Evolutionary conservation across 1,140 invertebrate species (phyloP), one percentile per base, ranked within the genome.

Genomic region (Vanessa tameamea): DNA sequence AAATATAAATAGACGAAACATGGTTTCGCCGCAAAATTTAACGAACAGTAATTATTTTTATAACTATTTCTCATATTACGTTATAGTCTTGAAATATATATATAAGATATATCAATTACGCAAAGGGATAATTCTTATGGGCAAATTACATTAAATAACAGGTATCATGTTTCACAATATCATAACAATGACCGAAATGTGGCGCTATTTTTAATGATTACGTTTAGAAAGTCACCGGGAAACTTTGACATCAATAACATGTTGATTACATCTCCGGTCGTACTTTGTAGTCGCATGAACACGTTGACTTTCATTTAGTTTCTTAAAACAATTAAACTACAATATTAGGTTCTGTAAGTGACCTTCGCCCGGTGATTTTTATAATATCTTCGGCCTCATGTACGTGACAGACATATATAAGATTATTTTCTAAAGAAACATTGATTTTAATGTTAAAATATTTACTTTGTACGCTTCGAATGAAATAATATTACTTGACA

Each of bases 191-290:
- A 55, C 16, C 14, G 13, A 59, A 61, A 61, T 31, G 15, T 37
- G 57, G 14, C 23, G 14, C 31, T 57, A 47, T 71, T 64, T 47
- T 64, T 23, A 20, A 53, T 64, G 43, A 71, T 71, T 71, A 71
- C 47, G 48, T 71, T 71, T 71, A 71, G 69, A 71, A 71, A 71
- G 69, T 71, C 59, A 47, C 69, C 23, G 26, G 31, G 47, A 64
- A 71, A 71, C 69, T 71, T 71, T 71, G 69, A 71, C 69, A 71
- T 64, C 61, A 51, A 71, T 71, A 48, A 16, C 47, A 69, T 55
- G 14, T 20, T 47, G 48, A 64, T 47, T 71, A 64, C 47, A 47
- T 71, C 69, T 63, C 69, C 23, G 57, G 14, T 13, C 20, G 53
- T 20, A 37, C 57, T 23, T 5, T 61, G 23, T 37, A 37, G 11